Evolutionary conservation across 2,113 vertebrate species (phyloP).

Genomic region (Pseudorhombus dupliciocellatus): DNA sequence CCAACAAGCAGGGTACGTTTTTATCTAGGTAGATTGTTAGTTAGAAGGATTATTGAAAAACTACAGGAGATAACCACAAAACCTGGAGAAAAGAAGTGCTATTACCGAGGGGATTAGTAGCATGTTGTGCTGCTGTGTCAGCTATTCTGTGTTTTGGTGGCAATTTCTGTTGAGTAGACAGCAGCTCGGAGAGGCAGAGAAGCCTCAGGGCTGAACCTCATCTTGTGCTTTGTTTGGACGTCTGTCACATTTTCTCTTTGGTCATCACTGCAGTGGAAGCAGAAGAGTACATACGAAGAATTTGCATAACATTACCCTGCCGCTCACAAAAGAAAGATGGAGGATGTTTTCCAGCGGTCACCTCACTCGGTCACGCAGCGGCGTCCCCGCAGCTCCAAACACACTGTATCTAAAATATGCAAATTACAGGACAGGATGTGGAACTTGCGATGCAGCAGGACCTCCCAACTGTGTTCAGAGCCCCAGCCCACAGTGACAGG

Average conservation of each 20-base stretch:
- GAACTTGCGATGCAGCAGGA: conserved; percentile 9
- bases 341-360: background rate
- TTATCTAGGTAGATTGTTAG: too few relatives aligned
- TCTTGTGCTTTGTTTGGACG: too few relatives aligned
- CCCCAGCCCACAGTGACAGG: conserved; percentile 18
- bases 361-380: background rate
- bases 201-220: too few relatives aligned
- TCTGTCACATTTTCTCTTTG: background rate
- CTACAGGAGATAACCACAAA: too few relatives aligned
- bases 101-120: too few relatives aligned
- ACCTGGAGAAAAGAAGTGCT: too few relatives aligned
- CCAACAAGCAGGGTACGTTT: background rate
- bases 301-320: background rate
- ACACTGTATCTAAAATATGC: conserved; percentile 7
- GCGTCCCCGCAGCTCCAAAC: background rate
- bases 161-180: too few relatives aligned
- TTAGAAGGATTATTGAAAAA: too few relatives aligned
- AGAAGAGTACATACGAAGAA: background rate
- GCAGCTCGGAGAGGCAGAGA: too few relatives aligned
- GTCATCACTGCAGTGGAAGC: background rate
- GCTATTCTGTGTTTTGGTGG: too few relatives aligned
- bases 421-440: conserved; percentile 12
- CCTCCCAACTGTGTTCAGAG: conserved; percentile 20
- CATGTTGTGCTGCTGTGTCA: too few relatives aligned
- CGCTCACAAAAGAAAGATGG: background rate